These are phyloP conservation scores for Aurelia sp. DNA, from an alignment of 30 jellyfish, hydroid and myxozoan species.

Conservation along the genomic window DNA sequence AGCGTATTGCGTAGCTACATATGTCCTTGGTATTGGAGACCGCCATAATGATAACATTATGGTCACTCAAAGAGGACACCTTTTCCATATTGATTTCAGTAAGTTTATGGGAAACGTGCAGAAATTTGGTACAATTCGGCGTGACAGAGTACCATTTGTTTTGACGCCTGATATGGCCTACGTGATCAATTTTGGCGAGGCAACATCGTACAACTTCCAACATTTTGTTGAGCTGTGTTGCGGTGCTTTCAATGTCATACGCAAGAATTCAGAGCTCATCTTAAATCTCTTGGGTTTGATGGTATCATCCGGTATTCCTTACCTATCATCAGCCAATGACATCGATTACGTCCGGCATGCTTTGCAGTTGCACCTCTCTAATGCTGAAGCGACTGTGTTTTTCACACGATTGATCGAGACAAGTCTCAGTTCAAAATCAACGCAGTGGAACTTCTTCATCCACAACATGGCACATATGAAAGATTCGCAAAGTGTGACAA, in stretches of 20 bases:
- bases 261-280: slow-evolving; percentile 79
- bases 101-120: slow-evolving; percentile 95
- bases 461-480: slow-evolving; percentile 98
- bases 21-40: slow-evolving; percentile 96
- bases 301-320: slow-evolving; percentile 97
- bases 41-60: slow-evolving; percentile 98
- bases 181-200: slow-evolving; percentile 90
- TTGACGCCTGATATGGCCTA: slow-evolving; percentile 98
- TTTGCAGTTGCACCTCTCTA: slow-evolving; percentile 79
- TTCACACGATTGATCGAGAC: slow-evolving; percentile 92
- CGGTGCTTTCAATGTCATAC: slow-evolving; percentile 83
- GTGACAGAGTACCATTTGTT: slow-evolving; percentile 99
- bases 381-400: slow-evolving; percentile 87
- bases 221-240: slow-evolving; percentile 94
- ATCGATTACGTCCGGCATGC: slow-evolving; percentile 82
- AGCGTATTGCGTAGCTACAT: slow-evolving; percentile 97
- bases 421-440: slow-evolving; percentile 91
- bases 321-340: slow-evolving; percentile 83
- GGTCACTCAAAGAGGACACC: slow-evolving; percentile 94
- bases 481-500: slow-evolving; percentile 61
- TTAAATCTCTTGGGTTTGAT: slow-evolving; percentile 91
- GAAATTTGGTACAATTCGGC: slow-evolving; percentile 84
- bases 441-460: slow-evolving; percentile 95
- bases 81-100: slow-evolving; percentile 95
- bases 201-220: slow-evolving; percentile 85